Base-by-base conservation (phyloP, 2,888 invertebrate species). In the Linyphia triangularis region DNA sequence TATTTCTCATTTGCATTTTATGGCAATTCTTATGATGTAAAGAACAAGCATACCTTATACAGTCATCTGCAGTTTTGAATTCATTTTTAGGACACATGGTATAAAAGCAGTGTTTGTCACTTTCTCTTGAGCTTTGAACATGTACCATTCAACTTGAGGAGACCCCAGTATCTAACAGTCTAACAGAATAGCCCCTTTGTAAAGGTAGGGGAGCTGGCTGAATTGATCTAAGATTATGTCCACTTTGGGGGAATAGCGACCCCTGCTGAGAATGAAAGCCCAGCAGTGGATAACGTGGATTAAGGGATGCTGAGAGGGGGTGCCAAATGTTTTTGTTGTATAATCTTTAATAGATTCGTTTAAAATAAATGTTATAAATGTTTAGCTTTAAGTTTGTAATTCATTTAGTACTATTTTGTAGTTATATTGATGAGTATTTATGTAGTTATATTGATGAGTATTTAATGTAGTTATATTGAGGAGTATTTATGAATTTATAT, bases 181-280 rank as follows among this genome's bases (percentile, higher is more conserved):
- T 61, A 61, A 61, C 77, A 73, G 33, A 57, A 30, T 63, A 70
- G 43, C 77, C 61, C 16, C 37, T 33, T 22, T 73, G 59, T 26
- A 73, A 73, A 59, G 73, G 73, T 59, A 59, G 73, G 73, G 73
- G 26, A 30, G 28, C 26, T n/a, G 37, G 77, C 40, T 43, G 77
- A 77, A 77, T 77, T 77, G 77, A 77, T 77, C 77, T 77, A 33
- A 77, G 77, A 77, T 77, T 77, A 59, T 77, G 77, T 77, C 77
- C 77, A 77, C 77, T 77, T 77, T 26, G 63, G 77, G 77, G 61
- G 40, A 61, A 33, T 33, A 61, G 77, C 40, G 40, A 77, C 37
- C 61, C 70, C 70, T 70, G 70, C 43, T 22, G 70, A n/a, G 24
- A 9, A 43, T 37, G 70, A 43, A 43, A 70, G 70, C 43, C 16